Conservation (phyloP, 2,797 vertebrate species). For the Falco concolor region DNA sequence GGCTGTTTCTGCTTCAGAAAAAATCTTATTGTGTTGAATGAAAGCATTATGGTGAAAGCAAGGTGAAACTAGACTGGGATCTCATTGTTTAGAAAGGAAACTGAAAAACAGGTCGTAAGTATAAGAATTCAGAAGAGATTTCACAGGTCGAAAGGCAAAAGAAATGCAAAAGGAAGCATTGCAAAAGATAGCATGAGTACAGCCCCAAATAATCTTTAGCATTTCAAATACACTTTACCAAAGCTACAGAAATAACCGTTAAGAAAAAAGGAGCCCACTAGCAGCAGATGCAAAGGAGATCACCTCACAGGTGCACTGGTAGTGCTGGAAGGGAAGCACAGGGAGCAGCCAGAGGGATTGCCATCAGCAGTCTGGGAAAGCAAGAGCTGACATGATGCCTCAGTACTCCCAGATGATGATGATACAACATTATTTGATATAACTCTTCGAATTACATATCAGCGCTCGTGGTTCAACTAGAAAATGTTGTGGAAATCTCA, state of each 20-base stretch:
- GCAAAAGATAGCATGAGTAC: background rate
- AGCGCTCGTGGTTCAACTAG: background rate
- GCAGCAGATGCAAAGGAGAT: background rate
- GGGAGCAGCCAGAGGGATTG: background rate
- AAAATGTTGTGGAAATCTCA: background rate
- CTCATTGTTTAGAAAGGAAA: background rate
- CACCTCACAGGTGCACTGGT: rapidly evolving
- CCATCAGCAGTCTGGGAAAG: background rate
- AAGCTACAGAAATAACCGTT: background rate
- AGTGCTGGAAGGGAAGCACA: rapidly evolving
- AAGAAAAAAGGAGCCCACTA: background rate
- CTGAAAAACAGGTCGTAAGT: background rate
- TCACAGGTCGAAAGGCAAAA: background rate
- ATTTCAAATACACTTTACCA: background rate
- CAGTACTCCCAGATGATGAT: background rate
- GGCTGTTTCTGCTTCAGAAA: background rate
- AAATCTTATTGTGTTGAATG: background rate
- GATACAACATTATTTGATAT: background rate
- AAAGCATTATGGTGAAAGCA: background rate
- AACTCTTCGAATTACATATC: background rate
- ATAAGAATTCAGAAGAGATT: background rate
- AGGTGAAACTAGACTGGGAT: background rate
- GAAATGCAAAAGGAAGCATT: background rate
- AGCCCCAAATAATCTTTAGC: background rate
- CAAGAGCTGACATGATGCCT: background rate